Percentiles rank a stretch among this genome's conserved stretches.
Evolutionary conservation across 2,113 vertebrate species (phyloP).

Genomic region (Oryzias celebensis): DNA sequence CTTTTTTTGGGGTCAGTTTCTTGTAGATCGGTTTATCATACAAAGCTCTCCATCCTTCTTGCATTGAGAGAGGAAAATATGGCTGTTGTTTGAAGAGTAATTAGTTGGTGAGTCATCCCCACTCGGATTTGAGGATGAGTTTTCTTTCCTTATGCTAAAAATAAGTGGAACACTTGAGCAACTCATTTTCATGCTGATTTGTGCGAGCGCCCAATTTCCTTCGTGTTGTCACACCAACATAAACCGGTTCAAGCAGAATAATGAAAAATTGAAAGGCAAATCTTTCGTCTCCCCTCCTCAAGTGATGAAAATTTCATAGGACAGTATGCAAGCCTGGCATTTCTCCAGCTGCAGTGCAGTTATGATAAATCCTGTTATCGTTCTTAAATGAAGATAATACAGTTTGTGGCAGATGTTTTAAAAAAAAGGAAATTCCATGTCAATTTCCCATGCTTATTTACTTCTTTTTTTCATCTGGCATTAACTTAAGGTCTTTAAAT

Average conservation of each 20-base stretch:
- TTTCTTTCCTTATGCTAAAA: slow-evolving; percentile 2
- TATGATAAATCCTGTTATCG: slow-evolving; percentile 35
- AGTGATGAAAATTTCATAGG: slow-evolving; percentile 76
- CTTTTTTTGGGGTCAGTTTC: slow-evolving; percentile 9
- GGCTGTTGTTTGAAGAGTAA: slow-evolving; percentile 37
- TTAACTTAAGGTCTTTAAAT: not conserved
- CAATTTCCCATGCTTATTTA: slow-evolving; percentile 1
- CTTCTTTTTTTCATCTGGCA: not conserved
- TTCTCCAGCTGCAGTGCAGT: slow-evolving; percentile 34
- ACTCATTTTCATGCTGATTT: slow-evolving; percentile 46
- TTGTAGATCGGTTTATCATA: not conserved
- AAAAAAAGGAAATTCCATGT: slow-evolving; percentile 4
- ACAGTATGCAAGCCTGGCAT: slow-evolving; percentile 59
- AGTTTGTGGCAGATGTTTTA: slow-evolving; percentile 32
- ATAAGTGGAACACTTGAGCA: slow-evolving; percentile 41
- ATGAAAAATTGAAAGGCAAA: slow-evolving; percentile 73
- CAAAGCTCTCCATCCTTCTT: slow-evolving; percentile 3
- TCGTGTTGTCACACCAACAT: slow-evolving; percentile 47
- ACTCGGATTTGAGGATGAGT: slow-evolving; percentile 3
- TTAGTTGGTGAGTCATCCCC: slow-evolving; percentile 45
- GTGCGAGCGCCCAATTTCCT: slow-evolving; percentile 38
- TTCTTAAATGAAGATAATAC: slow-evolving; percentile 28
- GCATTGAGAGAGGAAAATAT: not conserved
- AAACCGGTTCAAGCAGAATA: slow-evolving; percentile 62
- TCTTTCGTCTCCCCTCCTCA: slow-evolving; percentile 55